Percentiles rank a stretch among this genome's conserved stretches.
These are phyloP conservation scores for Aphelocoma californica DNA, from an alignment of 2,797 vertebrate species.

Conservation along the genomic window DNA sequence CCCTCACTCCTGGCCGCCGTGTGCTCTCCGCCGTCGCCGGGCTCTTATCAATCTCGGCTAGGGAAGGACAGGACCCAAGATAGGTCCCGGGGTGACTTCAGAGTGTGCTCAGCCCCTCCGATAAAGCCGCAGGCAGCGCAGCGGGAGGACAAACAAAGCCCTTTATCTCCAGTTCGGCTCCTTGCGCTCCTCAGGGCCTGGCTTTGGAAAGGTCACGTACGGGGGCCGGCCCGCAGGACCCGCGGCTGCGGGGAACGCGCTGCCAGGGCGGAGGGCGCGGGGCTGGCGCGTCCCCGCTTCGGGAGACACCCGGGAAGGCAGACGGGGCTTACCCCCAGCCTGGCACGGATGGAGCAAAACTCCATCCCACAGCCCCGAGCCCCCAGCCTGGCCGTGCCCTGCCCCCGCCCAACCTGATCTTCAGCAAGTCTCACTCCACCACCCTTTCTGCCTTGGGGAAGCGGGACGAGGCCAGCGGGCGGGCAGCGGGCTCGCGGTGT, in stretches of 20 bases:
- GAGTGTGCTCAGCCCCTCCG: background rate
- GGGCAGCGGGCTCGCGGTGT: accelerated
- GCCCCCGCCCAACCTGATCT: accelerated
- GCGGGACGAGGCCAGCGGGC: accelerated
- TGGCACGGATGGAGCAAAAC: background rate
- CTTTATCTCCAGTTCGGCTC: background rate
- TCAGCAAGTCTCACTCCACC: accelerated
- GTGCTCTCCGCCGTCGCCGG: background rate
- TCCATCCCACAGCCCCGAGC: background rate
- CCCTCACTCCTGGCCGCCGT: background rate
- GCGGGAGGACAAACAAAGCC: conserved; percentile 21
- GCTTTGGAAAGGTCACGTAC: background rate
- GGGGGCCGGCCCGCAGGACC: background rate
- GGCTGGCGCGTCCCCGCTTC: accelerated
- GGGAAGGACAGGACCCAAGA: background rate
- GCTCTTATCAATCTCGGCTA: background rate
- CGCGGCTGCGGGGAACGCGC: no score
- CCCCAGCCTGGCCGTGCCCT: background rate
- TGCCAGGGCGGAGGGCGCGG: background rate
- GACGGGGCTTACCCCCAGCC: accelerated
- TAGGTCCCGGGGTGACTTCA: background rate
- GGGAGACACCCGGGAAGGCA: accelerated
- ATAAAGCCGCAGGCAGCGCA: background rate
- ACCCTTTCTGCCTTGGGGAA: accelerated
- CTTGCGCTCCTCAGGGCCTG: background rate